Conservation (phyloP, 2,113 vertebrate genomes). For the Pantherophis guttatus region DNA sequence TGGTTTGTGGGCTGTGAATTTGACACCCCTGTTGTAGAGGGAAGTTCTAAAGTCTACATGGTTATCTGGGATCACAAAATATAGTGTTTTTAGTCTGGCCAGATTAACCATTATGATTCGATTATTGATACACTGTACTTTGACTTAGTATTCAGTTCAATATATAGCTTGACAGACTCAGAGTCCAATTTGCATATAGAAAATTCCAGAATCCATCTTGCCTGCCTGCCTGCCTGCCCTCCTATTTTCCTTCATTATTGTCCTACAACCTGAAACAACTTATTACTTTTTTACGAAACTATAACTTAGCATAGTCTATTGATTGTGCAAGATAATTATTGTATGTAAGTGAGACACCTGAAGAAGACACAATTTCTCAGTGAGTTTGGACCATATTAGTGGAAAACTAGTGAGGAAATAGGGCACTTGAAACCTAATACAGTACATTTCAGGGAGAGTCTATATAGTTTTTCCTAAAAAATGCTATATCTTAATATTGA, state of each 20-base stretch:
- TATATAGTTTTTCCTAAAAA: conserved; percentile 5
- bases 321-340: conserved; percentile 7
- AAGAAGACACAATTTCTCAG: neutral
- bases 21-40: neutral
- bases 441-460: neutral
- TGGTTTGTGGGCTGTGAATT: no score
- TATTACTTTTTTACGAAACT: neutral
- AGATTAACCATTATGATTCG: neutral
- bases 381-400: conserved; percentile 15
- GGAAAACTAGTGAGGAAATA: conserved; percentile 7
- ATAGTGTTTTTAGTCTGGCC: neutral
- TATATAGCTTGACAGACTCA: neutral
- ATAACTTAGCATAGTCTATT: conserved; percentile 12
- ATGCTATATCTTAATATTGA: neutral
- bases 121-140: no score
- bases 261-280: neutral
- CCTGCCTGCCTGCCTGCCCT: no score
- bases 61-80: neutral
- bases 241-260: neutral
- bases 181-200: neutral
- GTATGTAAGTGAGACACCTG: neutral
- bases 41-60: neutral
- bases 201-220: neutral
- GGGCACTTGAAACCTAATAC: neutral
- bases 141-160: neutral